Evolutionary conservation across 2,888 invertebrate genomes (phyloP).

Genomic region (Trachelus troglodyta): DNA sequence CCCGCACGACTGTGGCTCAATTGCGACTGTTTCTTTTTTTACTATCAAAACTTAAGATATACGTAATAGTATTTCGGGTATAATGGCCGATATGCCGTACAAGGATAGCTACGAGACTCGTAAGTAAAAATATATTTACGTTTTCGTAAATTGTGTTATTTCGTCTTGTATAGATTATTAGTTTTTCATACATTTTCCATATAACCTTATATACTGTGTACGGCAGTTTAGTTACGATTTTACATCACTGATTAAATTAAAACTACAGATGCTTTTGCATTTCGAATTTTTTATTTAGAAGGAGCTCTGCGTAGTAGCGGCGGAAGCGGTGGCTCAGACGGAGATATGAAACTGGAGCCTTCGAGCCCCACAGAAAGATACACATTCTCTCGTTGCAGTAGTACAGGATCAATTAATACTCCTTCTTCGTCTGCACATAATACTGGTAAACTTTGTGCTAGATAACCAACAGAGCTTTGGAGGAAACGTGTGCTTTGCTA

Average conservation of each 20-base stretch:
- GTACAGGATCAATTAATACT: constrained; percentile 82
- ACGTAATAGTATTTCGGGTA: constrained; percentile 14
- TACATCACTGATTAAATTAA: no score
- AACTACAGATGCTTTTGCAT: no score
- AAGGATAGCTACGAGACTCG: constrained; percentile 54
- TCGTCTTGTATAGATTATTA: no score
- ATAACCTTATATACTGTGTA: no score
- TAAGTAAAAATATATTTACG: constrained; percentile 35
- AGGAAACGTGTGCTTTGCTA: constrained; percentile 55
- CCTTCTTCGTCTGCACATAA: constrained; percentile 85
- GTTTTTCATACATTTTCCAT: no score
- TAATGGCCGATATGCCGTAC: constrained; percentile 53
- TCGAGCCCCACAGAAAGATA: constrained; percentile 71
- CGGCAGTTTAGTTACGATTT: no score
- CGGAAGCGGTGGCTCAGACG: constrained; percentile 51
- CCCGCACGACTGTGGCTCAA: background rate
- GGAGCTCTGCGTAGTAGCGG: constrained; percentile 27
- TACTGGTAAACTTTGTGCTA: constrained; percentile 70
- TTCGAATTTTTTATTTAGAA: constrained; percentile 18
- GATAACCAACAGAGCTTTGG: constrained; percentile 28
- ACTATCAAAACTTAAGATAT: background rate
- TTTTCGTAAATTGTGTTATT: no score
- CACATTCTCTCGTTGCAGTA: constrained; percentile 80
- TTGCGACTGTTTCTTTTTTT: background rate
- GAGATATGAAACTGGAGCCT: constrained; percentile 70